These are phyloP conservation scores for Acanthaster planci DNA, from an alignment of 35 echinoderm and acorn worm species.

Conservation along the genomic window DNA sequence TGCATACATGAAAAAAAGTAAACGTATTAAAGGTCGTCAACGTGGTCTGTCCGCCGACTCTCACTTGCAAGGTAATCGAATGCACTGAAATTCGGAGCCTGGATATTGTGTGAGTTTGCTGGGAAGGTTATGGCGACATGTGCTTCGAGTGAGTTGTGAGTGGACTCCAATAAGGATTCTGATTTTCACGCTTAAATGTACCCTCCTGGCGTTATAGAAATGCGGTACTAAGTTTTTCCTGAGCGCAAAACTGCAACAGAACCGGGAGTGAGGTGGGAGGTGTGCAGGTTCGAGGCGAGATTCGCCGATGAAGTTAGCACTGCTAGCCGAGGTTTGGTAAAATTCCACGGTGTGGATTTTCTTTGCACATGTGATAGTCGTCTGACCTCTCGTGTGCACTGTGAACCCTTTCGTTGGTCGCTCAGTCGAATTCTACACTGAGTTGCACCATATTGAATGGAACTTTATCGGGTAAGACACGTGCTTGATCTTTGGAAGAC, in stretches of 20 bases:
- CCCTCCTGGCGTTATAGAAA: background rate
- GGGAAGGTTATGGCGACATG: background rate
- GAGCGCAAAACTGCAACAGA: background rate
- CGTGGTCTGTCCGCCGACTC: too few relatives aligned
- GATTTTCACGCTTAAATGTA: constrained; percentile 4
- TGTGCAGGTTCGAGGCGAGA: constrained; percentile 4
- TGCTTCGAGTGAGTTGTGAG: background rate
- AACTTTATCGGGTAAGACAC: constrained; percentile 8
- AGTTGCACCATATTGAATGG: constrained; percentile 17
- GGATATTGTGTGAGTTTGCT: background rate
- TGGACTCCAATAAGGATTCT: background rate
- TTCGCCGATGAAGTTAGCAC: constrained; percentile 24
- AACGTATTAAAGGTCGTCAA: too few relatives aligned
- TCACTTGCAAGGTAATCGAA: too few relatives aligned
- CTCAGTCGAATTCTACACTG: background rate
- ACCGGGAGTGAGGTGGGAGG: background rate
- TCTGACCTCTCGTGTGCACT: background rate
- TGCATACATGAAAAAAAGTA: too few relatives aligned
- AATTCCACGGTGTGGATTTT: constrained; percentile 14
- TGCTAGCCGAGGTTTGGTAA: constrained; percentile 28
- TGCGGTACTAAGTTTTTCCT: background rate
- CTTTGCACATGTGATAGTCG: background rate
- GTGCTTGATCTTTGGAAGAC: background rate
- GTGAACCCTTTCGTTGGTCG: constrained; percentile 7
- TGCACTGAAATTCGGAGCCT: too few relatives aligned